Conservation (phyloP, 2,797 vertebrate species). For the Macroramphosus scolopax region DNA sequence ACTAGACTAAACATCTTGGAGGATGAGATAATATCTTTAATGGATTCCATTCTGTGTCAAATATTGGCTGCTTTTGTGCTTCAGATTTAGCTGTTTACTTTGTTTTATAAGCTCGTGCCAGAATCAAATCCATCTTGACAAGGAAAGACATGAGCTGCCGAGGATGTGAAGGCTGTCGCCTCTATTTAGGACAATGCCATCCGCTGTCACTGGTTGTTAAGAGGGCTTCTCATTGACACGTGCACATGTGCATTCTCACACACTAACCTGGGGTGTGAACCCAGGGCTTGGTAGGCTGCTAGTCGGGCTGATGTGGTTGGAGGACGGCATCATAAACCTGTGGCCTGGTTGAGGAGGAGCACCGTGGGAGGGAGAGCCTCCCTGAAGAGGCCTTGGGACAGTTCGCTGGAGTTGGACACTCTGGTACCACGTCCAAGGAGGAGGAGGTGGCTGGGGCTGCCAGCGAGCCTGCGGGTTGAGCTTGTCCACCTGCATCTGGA, state of each 20-base stretch:
- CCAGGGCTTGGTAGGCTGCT: conserved; percentile 47
- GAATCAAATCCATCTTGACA: conserved; percentile 58
- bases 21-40: conserved; percentile 55
- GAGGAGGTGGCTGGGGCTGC: conserved; percentile 49
- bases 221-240: conserved; percentile 42
- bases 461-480: conserved; percentile 56
- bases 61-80: conserved; percentile 40
- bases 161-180: conserved; percentile 64
- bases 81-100: conserved; percentile 39
- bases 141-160: conserved; percentile 52
- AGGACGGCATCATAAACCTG: conserved; percentile 48
- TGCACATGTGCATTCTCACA: conserved; percentile 17
- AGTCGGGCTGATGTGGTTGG: conserved; percentile 52
- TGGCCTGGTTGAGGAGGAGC: conserved; percentile 43
- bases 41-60: conserved; percentile 29
- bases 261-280: conserved; percentile 62
- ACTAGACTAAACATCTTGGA: conserved; percentile 75
- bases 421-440: conserved; percentile 63
- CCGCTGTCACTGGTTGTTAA: conserved; percentile 57
- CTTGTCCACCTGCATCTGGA: conserved; percentile 76
- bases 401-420: conserved; percentile 54
- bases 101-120: conserved; percentile 25
- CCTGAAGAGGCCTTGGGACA: conserved; percentile 38
- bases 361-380: conserved; percentile 38
- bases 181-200: conserved; percentile 66